Evolutionary conservation across 2,113 vertebrate species (phyloP).

Genomic region (Percopsis transmontana): DNA sequence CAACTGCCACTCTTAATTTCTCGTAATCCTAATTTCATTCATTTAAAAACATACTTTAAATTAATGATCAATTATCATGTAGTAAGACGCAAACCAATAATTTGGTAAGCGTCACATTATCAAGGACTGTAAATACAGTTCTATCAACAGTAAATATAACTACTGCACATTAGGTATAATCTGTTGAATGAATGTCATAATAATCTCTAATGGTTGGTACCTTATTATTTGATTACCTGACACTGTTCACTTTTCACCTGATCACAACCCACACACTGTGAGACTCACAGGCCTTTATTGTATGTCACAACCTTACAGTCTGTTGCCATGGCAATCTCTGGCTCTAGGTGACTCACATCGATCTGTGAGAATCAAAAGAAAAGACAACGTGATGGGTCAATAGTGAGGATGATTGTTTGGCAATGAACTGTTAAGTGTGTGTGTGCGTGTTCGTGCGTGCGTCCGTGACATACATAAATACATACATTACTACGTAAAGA

Average conservation of each 20-base stretch:
- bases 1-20: background rate
- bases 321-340: constrained; percentile 86
- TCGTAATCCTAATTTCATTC: background rate
- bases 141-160: background rate
- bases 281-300: constrained; percentile 91
- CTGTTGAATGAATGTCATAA: too few species aligned
- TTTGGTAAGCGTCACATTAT: background rate
- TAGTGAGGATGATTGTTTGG: background rate
- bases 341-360: constrained; percentile 83
- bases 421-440: background rate
- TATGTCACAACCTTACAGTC: constrained; percentile 83
- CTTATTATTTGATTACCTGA: background rate
- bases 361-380: constrained; percentile 78
- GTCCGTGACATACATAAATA: background rate
- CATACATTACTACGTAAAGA: background rate
- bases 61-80: too few species aligned
- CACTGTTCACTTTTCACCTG: background rate
- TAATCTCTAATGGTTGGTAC: too few species aligned
- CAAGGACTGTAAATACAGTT: background rate
- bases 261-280: background rate
- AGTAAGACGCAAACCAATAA: background rate
- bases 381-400: constrained; percentile 22
- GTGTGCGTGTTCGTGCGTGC: background rate
- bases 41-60: background rate
- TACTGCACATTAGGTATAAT: background rate